phyloP scores from a whole-genome alignment of 2,797 vertebrate genomes.

The Rhinoraja longicauda region DNA sequence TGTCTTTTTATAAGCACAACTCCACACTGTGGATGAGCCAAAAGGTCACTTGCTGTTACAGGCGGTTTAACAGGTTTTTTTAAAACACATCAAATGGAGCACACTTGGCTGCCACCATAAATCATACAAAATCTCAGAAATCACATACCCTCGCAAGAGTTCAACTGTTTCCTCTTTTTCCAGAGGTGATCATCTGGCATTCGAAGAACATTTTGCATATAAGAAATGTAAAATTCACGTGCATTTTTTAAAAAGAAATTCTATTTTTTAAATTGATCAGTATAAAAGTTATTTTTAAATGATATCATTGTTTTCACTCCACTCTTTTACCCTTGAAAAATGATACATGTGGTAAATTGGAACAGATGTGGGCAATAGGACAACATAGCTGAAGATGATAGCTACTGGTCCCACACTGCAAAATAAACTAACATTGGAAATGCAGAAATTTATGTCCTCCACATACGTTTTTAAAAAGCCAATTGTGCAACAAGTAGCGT shows the following conservation, averaged over 20 bases:
- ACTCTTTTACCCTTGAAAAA: not conserved
- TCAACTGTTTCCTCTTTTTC: not conserved
- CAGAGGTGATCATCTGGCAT: not conserved
- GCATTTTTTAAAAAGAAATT: not conserved
- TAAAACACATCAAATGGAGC: not conserved
- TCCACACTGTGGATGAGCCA: constrained; percentile 37
- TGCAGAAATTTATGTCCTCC: not conserved
- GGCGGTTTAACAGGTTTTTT: not conserved
- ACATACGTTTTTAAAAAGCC: not conserved
- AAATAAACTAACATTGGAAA: not conserved
- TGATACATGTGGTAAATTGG: not conserved
- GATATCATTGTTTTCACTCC: not conserved
- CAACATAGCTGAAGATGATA: not conserved
- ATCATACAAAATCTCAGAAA: not conserved
- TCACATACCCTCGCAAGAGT: not conserved
- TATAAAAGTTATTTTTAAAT: not conserved
- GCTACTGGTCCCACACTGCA: not conserved
- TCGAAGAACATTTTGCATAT: not conserved
- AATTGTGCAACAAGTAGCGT: not conserved
- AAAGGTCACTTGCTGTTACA: constrained; percentile 33
- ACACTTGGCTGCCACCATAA: not conserved
- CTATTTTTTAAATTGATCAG: not conserved
- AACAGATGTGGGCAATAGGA: not conserved
- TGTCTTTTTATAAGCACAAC: constrained; percentile 7
- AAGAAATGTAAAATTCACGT: not conserved